Evolutionary conservation across 1,140 invertebrate species (phyloP), one percentile per base, ranked within the genome.

Genomic region (Agrilus planipennis): DNA sequence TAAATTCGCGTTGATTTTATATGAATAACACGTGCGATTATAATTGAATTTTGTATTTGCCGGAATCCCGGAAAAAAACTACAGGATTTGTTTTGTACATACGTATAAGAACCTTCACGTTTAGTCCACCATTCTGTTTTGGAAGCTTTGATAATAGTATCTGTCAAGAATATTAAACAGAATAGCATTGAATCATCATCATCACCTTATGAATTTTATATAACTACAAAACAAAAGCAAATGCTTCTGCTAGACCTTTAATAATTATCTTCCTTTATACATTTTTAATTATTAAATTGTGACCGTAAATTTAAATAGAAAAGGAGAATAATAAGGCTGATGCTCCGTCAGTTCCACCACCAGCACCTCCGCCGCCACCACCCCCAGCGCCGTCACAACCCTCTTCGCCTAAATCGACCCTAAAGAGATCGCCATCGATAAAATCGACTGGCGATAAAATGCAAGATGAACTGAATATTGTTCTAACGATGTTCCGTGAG

Each of bases 381-480:
- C 28, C 41, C 34, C 45, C 51, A 5, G 38, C 36, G 32, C 15
- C 30, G 2, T 9, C 7, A 9, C 39, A 9, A 12, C 5, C 5
- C 9, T 23, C 38, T 10, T 31, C 43, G 2, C 18, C 27, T 7
- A 21, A 41, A 43, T 23, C 42, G 17, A 30, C 31, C 1, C 20
- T 50, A 17, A 55, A 54, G 18, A 23, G 53, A 35, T 39, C 46
- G 15, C 42, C 42, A 20, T 55, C 52, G 6, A 44, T 42, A 7
- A 42, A 40, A 35, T 48, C 50, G 4, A 45, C 49, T 16, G 41
- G 36, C n/a, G 48, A 53, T 63, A 47, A 63, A 68, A 70, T 84
- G 50, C 75, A 83, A 30, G 73, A 82, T 40, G 84, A 88, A 57
- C 59, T 88, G 45, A 76, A 72, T 51, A 59, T 70, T 15, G 71